phyloP scores from a whole-genome alignment of 1,140 invertebrate species.

The Aphelenchoides besseyi region DNA sequence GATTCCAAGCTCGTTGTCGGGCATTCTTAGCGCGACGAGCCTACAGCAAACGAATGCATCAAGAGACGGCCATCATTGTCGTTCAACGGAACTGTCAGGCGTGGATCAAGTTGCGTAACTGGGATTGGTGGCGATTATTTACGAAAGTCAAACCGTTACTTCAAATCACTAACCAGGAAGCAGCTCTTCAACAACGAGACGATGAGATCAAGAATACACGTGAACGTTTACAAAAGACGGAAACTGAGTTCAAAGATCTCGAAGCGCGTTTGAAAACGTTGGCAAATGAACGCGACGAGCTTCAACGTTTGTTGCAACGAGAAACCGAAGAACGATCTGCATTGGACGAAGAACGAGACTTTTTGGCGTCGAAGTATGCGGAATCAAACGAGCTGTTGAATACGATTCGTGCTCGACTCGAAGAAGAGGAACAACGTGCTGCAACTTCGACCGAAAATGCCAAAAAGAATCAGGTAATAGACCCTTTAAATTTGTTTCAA shows the following conservation, averaged over 20 bases:
- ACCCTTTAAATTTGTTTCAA: background rate
- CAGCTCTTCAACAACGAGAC: constrained; percentile 91
- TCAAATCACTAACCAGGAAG: constrained; percentile 93
- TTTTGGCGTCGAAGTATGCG: constrained; percentile 79
- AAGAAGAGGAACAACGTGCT: constrained; percentile 89
- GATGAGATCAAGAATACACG: constrained; percentile 75
- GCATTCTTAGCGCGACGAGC: constrained; percentile 88
- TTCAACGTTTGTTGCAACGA: constrained; percentile 83
- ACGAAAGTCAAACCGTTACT: constrained; percentile 78
- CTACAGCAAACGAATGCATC: constrained; percentile 92
- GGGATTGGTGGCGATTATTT: constrained; percentile 98
- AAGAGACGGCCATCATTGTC: constrained; percentile 94
- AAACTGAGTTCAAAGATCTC: constrained; percentile 33
- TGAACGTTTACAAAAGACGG: constrained; percentile 32
- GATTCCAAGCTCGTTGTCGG: constrained; percentile 90
- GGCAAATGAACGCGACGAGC: constrained; percentile 83
- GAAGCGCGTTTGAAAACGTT: constrained; percentile 64
- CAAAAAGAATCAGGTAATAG: background rate
- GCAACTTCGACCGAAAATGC: constrained; percentile 38
- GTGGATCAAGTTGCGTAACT: constrained; percentile 94
- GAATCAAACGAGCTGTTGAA: constrained; percentile 94
- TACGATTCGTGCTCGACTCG: constrained; percentile 86
- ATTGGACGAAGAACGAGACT: constrained; percentile 84
- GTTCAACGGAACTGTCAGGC: constrained; percentile 98
- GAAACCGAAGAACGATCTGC: constrained; percentile 84